Evolutionary conservation across 2,113 vertebrate genomes (phyloP), one percentile per base, ranked within the genome.

Genomic region (Poeciliopsis prolifica): DNA sequence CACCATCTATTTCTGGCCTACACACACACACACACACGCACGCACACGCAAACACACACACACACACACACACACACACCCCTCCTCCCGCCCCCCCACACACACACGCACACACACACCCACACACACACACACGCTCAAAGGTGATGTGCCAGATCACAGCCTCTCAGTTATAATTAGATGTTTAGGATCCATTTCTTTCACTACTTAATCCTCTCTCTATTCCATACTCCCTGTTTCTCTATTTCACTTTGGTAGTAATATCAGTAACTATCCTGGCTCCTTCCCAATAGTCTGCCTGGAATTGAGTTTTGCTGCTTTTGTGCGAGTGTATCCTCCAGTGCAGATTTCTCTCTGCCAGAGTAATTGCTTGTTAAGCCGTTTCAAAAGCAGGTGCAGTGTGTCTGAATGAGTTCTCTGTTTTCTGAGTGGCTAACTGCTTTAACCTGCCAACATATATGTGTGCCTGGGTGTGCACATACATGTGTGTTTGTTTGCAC

Each of bases 351-450:
- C 24, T 68, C 58, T 71, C 19, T 74, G 13, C 61, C 29, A 24
- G 58, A 85, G 81, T 87, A 89, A 93, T 81, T 91, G 87, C 88
- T 84, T 89, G 79, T 88, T 87, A 88, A 88, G 81, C 87, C 35
- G 24, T 89, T 91, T 90, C 78, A 87, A 92, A 90, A 89, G 87
- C 90, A 93, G 92, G 88, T 91, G 92, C 87, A 88, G 82, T 87
- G 89, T 83, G 75, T 88, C 85, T 93, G 89, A 93, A 92, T 89
- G 84, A 88, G 79, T 90, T 74, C 91, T 91, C 89, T 93, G 90
- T 93, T 88, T 90, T 83, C 72, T 26, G 74, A 86, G 83, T 74
- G 88, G 72, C 71, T 85, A 85, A 87, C 82, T 74, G 81, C 84
- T 76, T 69, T 84, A 86, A 90, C 88, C 82, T 89, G 82, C 85